These are phyloP conservation scores for Seriola rivoliana DNA, from an alignment of 2,113 vertebrate species.

Conservation along the genomic window DNA sequence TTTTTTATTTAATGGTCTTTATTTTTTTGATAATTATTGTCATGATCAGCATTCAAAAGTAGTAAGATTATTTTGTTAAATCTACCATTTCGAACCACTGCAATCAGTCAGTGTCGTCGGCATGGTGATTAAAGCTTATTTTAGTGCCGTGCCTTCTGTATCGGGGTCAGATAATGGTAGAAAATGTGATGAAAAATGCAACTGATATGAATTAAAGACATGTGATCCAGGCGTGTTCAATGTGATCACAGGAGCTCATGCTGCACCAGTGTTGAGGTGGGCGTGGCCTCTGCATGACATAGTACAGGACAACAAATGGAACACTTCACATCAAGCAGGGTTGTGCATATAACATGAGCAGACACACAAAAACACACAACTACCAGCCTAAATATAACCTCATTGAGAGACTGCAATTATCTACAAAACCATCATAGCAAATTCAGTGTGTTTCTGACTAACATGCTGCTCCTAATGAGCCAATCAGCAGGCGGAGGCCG, in stretches of 20 bases:
- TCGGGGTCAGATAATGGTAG: background rate
- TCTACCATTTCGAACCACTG: background rate
- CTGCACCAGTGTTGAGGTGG: slow-evolving; percentile 4
- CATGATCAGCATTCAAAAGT: background rate
- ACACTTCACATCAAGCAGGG: background rate
- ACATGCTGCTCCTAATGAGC: background rate
- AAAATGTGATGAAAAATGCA: background rate
- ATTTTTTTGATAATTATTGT: background rate
- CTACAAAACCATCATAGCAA: background rate
- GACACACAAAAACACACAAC: background rate
- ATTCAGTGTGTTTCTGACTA: background rate
- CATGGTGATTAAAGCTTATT: background rate
- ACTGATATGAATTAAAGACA: background rate
- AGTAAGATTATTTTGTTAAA: background rate
- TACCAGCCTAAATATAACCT: background rate
- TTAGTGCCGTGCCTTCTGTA: background rate
- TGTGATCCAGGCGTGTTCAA: background rate
- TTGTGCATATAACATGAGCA: background rate
- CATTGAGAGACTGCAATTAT: background rate
- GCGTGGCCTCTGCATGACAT: slow-evolving; percentile 5
- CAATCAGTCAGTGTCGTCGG: background rate
- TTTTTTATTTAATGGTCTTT: background rate
- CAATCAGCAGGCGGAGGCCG: background rate
- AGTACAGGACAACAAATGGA: background rate
- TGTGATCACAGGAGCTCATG: background rate